These are phyloP conservation scores for Drosophila leontia DNA, from an alignment of 1,140 invertebrate species.

Conservation along the genomic window DNA sequence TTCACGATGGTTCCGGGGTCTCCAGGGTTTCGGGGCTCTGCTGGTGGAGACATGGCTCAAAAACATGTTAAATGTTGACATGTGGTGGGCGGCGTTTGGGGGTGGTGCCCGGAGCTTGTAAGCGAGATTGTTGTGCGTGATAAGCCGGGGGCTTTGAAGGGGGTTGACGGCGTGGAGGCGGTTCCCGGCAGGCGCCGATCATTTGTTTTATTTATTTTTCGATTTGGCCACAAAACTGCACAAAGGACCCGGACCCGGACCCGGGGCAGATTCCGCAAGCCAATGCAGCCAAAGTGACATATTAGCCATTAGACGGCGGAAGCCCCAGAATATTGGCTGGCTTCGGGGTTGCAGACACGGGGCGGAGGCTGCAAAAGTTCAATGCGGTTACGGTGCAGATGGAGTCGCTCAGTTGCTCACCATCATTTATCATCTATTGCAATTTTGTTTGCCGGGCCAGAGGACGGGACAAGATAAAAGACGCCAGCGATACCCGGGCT, in stretches of 20 bases:
- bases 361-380: conserved; percentile 31
- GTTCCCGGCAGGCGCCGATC: conserved; percentile 45
- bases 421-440: conserved; percentile 81
- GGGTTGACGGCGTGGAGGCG: conserved; percentile 3
- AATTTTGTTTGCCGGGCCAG: conserved; percentile 56
- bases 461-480: conserved; percentile 39
- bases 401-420: conserved; percentile 46
- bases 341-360: conserved; percentile 6
- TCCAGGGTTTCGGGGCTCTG: conserved; percentile 14
- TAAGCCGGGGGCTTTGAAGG: conserved; percentile 35
- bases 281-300: conserved; percentile 75
- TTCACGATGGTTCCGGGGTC: conserved; percentile 1
- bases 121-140: conserved; percentile 72
- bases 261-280: conserved; percentile 30
- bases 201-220: conserved; percentile 83
- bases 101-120: conserved; percentile 56
- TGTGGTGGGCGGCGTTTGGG: conserved; percentile 62
- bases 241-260: conserved; percentile 34
- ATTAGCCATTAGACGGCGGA: conserved; percentile 64
- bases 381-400: conserved; percentile 61
- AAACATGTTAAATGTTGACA: conserved; percentile 82
- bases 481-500: conserved; percentile 18
- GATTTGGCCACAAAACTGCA: conserved; percentile 65
- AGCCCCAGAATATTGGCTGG: conserved; percentile 26
- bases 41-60: conserved; percentile 55